A percentile compares a stretch with the other conserved stretches of the same genome.
phyloP scores from a whole-genome alignment of 2,113 vertebrate species.

The Myrmophylax atrothorax region DNA sequence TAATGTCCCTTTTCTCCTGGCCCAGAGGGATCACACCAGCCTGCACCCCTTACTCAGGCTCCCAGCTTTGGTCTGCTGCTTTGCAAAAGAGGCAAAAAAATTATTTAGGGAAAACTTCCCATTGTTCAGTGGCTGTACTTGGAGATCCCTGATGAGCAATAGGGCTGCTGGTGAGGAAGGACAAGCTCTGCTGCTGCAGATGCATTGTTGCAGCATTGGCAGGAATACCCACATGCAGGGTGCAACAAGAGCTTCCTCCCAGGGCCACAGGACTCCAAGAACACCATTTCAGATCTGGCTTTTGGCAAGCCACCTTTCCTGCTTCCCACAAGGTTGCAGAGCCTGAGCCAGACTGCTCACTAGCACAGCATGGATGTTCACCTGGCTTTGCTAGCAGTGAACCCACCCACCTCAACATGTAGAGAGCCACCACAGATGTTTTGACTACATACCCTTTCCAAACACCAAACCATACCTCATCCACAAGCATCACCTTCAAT shows the following conservation, averaged over 20 bases:
- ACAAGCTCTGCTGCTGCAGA: background rate
- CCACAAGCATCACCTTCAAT: fast-evolving
- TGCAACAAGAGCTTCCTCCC: background rate
- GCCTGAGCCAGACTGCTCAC: background rate
- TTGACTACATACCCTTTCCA: background rate
- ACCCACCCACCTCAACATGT: fast-evolving
- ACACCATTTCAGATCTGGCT: background rate
- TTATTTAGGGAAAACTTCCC: background rate
- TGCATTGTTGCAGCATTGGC: background rate
- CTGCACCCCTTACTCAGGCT: background rate
- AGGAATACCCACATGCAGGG: fast-evolving
- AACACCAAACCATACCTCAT: background rate
- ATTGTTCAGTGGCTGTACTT: background rate
- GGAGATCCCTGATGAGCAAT: background rate
- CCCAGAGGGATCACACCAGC: background rate
- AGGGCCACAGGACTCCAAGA: background rate
- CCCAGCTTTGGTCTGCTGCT: fast-evolving
- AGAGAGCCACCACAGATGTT: background rate
- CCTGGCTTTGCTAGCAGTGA: background rate
- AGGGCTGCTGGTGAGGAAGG: background rate
- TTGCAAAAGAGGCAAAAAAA: background rate
- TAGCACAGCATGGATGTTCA: fast-evolving
- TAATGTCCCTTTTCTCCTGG: background rate
- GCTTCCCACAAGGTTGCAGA: background rate
- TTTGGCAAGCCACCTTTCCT: background rate